Conservation (phyloP, 2,888 invertebrate species). For the Periphyllus acericola region DNA sequence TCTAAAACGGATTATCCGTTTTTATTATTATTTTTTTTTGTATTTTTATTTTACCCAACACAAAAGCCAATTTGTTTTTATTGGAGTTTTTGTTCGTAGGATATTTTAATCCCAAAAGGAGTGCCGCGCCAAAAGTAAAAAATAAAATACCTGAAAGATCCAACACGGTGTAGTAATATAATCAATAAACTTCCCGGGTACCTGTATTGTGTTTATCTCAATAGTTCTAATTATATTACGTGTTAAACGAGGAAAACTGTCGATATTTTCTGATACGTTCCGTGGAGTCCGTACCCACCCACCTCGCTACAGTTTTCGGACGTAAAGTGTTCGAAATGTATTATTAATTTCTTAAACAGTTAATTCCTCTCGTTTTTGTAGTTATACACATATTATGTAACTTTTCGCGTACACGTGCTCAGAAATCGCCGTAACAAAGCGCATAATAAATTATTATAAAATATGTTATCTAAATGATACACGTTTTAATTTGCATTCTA, state of each 20-base stretch:
- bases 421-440: no score
- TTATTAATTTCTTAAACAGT: no score
- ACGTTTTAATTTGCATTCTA: conserved; percentile 21
- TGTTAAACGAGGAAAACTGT: not conserved
- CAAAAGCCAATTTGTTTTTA: conserved; percentile 46
- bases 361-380: no score
- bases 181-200: not conserved
- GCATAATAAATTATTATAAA: no score
- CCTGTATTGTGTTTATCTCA: not conserved
- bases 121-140: not conserved
- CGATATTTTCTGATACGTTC: not conserved
- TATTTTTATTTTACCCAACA: not conserved
- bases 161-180: not conserved
- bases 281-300: no score
- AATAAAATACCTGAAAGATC: not conserved
- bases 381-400: no score
- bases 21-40: not conserved
- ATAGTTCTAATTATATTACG: not conserved
- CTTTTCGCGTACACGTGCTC: no score
- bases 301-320: no score
- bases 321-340: not conserved
- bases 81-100: not conserved
- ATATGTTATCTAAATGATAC: no score
- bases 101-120: not conserved
- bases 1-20: conserved; percentile 15